A percentile compares a stretch with the other conserved stretches of the same genome.
phyloP scores from a whole-genome alignment of 2,888 invertebrate species.

The Diplolepis rosae region DNA sequence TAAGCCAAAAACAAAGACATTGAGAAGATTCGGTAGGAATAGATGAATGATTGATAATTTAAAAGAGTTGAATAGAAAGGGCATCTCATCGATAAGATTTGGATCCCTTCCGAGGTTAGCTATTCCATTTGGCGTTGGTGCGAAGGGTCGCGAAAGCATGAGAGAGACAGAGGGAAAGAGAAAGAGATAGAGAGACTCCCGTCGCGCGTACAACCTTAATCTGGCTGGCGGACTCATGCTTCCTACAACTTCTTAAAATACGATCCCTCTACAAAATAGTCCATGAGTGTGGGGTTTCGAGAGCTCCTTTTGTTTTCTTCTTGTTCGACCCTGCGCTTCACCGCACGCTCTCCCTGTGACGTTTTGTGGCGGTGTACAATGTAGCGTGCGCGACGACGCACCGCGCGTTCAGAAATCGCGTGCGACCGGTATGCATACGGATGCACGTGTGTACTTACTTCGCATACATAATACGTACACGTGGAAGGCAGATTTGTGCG shows the following conservation, averaged over 20 bases:
- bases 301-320: conserved; percentile 46
- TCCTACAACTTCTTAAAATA: conserved; percentile 67
- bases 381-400: conserved; percentile 43
- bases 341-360: conserved; percentile 42
- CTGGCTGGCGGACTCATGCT: conserved; percentile 62
- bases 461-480: conserved; percentile 23
- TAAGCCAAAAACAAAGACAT: too few relatives aligned
- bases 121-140: conserved; percentile 26
- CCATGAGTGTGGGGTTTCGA: conserved; percentile 53
- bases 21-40: background rate
- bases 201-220: conserved; percentile 59
- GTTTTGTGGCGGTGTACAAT: conserved; percentile 51
- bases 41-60: background rate
- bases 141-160: conserved; percentile 13
- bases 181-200: conserved; percentile 47
- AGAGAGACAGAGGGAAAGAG: conserved; percentile 38
- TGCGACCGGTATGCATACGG: conserved; percentile 22
- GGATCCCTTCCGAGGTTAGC: conserved; percentile 15
- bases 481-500: conserved; percentile 28
- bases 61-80: conserved; percentile 19
- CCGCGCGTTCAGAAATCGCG: conserved; percentile 31
- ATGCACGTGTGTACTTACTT: conserved; percentile 21
- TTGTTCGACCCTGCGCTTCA: conserved; percentile 36
- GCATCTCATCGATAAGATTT: conserved; percentile 24
- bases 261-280: conserved; percentile 63